Base-by-base conservation (phyloP, 2,113 vertebrate genomes). In the Pogona vitticeps region DNA sequence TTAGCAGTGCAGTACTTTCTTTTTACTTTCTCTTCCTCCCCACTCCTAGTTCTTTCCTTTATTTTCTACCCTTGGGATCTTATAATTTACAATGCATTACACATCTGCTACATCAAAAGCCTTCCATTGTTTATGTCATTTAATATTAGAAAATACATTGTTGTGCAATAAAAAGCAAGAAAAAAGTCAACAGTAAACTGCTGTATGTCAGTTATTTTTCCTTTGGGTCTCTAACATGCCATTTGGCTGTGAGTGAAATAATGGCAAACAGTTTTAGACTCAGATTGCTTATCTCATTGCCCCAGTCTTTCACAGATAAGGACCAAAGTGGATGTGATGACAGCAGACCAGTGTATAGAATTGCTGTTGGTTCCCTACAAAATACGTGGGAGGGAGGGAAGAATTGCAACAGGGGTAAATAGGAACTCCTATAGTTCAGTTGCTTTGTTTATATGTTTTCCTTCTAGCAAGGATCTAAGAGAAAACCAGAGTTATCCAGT, bases 91-190 rank as follows among this genome's bases (percentile, higher is more conserved):
- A 56, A 87, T 92, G 71, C 91, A 85, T 94, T 95, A 91, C 90
- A 40, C 81, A 84, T 91, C 73, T 91, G 23, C 93, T 28, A 26
- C 91, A 92, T 87, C 91, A 90, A 85, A 81, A 85, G 76, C 33
- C 59, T 91, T 94, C 81, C 87, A 88, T 94, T 96, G 89, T 94
- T 95, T 94, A 90, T 94, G 88, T 80, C 82, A 91, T 85, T 94
- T 95, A 94, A 90, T 90, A 93, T 94, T 94, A 94, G 90, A 87
- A 92, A 92, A 95, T 91, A 95, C 61, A 93, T 95, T 86, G 58
- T 88, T 83, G 72, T 80, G 61, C 77, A 92, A 88, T 91, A 94
- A 91, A 88, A 91, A 92, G 73, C 93, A 92, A 94, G 93, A 93
- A 94, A 92, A 73, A 10, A 3, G 84, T 77, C 77, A 92, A 90